Evolutionary conservation across 1,140 invertebrate species (phyloP), one percentile per base, ranked within the genome.

Genomic region (Hermetia illucens): DNA sequence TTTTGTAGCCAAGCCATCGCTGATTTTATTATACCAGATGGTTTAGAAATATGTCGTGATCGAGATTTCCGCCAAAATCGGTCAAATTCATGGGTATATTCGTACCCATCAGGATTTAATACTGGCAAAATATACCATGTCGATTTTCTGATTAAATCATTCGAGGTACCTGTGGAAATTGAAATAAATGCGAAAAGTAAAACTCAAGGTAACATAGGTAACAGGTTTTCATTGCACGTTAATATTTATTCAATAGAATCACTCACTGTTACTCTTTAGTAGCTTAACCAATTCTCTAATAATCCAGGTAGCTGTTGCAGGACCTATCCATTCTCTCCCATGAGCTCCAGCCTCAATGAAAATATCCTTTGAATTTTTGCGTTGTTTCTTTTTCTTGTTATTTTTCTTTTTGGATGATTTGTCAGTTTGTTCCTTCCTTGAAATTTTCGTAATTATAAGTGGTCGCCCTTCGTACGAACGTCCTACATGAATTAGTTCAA

Each of bases 241-340:
- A n/a, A n/a, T n/a, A 37, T 40, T 39, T 21, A 25, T 36, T 10
- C 1, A n/a, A 19, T 20, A 4, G 29, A 25, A 8, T 10, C 41
- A 54, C 53, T 56, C 17, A 70, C 68, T 68, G 53, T 60, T 53
- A 3, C 54, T 60, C 32, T 70, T 65, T 45, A 74, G 68, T 27
- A 74, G 70, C 47, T 79, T 77, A 1, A 82, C 70, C 17, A 89
- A 58, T 44, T 82, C 74, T 41, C 74, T 74, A 20, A 86, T 59
- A 42, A 89, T 78, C 69, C 79, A 89, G 8, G 82, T 72, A 27
- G 78, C 73, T 1, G 82, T 79, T 0, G 85, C 82, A 1, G 82
- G 77, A 16, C 82, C 69, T 42, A 90, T 83, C 86, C 87, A 91
- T 60, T 90, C 86, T 27, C 84, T 53, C 0, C 80, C 84, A 50